Evolutionary conservation across 2,113 vertebrate species (phyloP).

Genomic region (Himantopus leucocephalus): DNA sequence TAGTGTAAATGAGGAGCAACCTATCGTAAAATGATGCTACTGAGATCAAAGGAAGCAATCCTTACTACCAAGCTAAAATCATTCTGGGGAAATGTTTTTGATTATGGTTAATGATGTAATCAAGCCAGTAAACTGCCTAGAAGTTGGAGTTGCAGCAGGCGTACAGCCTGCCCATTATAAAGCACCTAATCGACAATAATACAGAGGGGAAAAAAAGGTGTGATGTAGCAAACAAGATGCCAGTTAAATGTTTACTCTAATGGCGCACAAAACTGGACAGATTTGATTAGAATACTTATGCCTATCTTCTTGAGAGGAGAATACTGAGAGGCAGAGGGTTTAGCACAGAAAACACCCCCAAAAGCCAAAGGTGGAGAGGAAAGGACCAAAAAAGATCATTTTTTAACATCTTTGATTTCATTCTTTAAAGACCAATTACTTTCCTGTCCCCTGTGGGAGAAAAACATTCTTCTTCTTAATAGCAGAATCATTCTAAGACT

Average conservation of each 20-base stretch:
- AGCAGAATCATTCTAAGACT: slow-evolving; percentile 82
- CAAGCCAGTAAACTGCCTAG: slow-evolving; percentile 75
- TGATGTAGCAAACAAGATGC: slow-evolving; percentile 43
- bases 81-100: slow-evolving; percentile 80
- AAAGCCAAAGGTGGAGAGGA: slow-evolving; percentile 37
- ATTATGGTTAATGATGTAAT: slow-evolving; percentile 86
- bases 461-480: slow-evolving; percentile 79
- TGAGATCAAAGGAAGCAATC: slow-evolving; percentile 80
- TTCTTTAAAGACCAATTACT: slow-evolving; percentile 84
- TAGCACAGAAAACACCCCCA: not conserved
- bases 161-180: slow-evolving; percentile 57
- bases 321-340: slow-evolving; percentile 12
- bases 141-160: slow-evolving; percentile 70
- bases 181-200: slow-evolving; percentile 47
- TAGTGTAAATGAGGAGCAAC: slow-evolving; percentile 82
- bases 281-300: slow-evolving; percentile 68
- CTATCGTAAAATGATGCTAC: slow-evolving; percentile 76
- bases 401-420: slow-evolving; percentile 78
- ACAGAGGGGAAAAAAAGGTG: slow-evolving; percentile 45
- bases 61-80: slow-evolving; percentile 78
- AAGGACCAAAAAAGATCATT: slow-evolving; percentile 69
- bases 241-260: slow-evolving; percentile 73
- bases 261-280: slow-evolving; percentile 23
- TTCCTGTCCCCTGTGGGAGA: slow-evolving; percentile 76
- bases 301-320: slow-evolving; percentile 53